phyloP scores from a whole-genome alignment of 2,113 vertebrate species.

The Nerophis ophidion region DNA sequence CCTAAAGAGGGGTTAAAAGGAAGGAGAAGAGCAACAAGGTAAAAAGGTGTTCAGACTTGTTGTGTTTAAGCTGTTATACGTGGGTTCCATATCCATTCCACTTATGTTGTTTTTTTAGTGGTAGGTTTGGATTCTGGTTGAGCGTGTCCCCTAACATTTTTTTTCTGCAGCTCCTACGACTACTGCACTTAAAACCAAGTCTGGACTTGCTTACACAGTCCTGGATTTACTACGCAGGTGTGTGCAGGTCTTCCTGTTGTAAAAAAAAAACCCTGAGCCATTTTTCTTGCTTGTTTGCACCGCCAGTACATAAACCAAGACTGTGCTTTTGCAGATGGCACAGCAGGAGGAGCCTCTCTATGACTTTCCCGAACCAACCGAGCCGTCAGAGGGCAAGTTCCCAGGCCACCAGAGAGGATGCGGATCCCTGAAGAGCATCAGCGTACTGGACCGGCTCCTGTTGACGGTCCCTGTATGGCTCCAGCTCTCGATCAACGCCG shows the following conservation, averaged over 20 bases:
- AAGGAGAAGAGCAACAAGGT: conserved; percentile 17
- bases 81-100: not conserved
- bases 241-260: conserved; percentile 18
- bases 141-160: conserved; percentile 9
- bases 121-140: not conserved
- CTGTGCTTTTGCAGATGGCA: conserved; percentile 56
- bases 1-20: conserved; percentile 5
- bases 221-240: conserved; percentile 46
- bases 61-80: too few relatives aligned
- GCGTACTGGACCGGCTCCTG: conserved; percentile 81
- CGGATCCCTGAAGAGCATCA: conserved; percentile 72
- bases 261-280: not conserved
- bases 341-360: conserved; percentile 74
- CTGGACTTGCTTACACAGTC: conserved; percentile 58
- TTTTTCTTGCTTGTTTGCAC: not conserved
- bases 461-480: conserved; percentile 85
- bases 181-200: conserved; percentile 49
- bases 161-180: conserved; percentile 12
- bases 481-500: conserved; percentile 82
- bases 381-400: conserved; percentile 23
- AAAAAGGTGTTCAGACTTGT: not conserved
- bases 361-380: conserved; percentile 67
- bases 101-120: not conserved
- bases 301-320: too few relatives aligned
- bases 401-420: conserved; percentile 43